Evolutionary conservation across 2,113 vertebrate genomes (phyloP), one percentile per base, ranked within the genome.

Genomic region (Thamnophis sirtalis): DNA sequence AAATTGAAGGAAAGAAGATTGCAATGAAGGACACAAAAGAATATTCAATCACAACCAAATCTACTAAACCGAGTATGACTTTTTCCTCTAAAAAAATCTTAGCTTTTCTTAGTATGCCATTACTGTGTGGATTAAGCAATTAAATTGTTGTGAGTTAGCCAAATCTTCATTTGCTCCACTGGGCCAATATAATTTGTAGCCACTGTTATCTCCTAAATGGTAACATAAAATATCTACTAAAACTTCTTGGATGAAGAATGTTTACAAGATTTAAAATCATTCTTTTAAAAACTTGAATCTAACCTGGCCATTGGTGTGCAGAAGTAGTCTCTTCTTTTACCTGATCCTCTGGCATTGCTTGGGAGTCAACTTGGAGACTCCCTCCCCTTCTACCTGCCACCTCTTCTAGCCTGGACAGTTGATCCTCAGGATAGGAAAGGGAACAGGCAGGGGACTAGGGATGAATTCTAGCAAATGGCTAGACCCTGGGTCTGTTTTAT

Each of bases 1-100:
- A 99, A 97, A 99, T 99, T 84, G 99, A 98, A 93, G 99, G 99
- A 91, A 99, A 99, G 97, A 99, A 99, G 95, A 99, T 99, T 15
- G 98, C 98, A 0, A 98, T 99, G 98, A 99, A 99, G 94, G 99
- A 99, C 93, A 98, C 99, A 92, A 99, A 99, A 96, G 99, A 99
- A 95, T 98, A 98, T 4, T 98, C 98, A 5, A 98, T 99, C 92
- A 96, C 98, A 3, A 98, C 98, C 87, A 99, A 99, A 96, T 98
- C 98, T 92, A 97, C 96, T 91, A 99, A 99, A 96, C 99, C 98
- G 97, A 99, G 99, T 99, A 97, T 98, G 98, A 93, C 85, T 94
- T 92, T 92, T 49, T 93, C 53, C 38, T 17, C 1, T 48, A 22
- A 2, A 28, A 22, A 91, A 89, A 26, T 90, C 26, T n/a, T 56